Conservation (phyloP, 2,113 vertebrate species). For the Xiphophorus couchianus region DNA sequence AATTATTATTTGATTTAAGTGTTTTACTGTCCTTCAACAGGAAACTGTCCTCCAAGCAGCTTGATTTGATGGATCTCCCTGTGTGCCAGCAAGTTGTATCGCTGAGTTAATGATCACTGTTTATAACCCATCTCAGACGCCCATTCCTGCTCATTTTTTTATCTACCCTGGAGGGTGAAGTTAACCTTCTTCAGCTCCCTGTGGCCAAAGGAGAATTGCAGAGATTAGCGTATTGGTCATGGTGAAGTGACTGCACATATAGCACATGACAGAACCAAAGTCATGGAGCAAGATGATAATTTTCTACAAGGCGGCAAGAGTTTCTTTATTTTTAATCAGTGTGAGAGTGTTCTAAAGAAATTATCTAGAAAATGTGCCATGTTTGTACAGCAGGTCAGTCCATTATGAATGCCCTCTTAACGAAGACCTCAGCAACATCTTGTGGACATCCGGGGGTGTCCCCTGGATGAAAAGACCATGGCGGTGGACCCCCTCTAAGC, state of each 20-base stretch:
- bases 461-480: no score
- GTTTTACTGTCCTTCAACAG: slow-evolving; percentile 7
- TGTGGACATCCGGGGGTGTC: no score
- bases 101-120: slow-evolving; percentile 64
- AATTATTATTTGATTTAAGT: slow-evolving; percentile 26
- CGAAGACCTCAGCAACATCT: no score
- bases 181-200: slow-evolving; percentile 75
- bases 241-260: slow-evolving; percentile 75
- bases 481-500: no score
- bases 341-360: slow-evolving; percentile 6
- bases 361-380: not conserved
- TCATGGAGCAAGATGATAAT: slow-evolving; percentile 37
- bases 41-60: slow-evolving; percentile 35
- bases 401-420: no score
- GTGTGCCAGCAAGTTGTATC: slow-evolving; percentile 37
- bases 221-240: slow-evolving; percentile 74
- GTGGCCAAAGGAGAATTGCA: slow-evolving; percentile 70
- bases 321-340: slow-evolving; percentile 8
- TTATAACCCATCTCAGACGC: slow-evolving; percentile 60
- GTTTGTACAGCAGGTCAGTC: not conserved
- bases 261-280: slow-evolving; percentile 51
- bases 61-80: slow-evolving; percentile 37
- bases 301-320: slow-evolving; percentile 17
- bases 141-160: slow-evolving; percentile 65
- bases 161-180: slow-evolving; percentile 75